Evolutionary conservation across 1,140 invertebrate species (phyloP), one percentile per base, ranked within the genome.

Genomic region (Eupristina koningsbergeri): DNA sequence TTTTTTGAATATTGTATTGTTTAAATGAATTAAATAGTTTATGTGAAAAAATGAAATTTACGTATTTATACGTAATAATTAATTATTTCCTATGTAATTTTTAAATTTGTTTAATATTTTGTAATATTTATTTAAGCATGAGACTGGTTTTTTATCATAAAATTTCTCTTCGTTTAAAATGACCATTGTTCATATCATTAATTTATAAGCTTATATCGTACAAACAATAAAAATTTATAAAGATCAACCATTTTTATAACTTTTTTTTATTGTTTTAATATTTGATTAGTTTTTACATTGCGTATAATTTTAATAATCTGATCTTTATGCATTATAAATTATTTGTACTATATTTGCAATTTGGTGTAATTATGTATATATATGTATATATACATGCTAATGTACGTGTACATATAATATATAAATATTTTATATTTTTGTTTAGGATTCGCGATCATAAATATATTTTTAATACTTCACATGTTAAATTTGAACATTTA

Each of bases 361-460:
- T 77, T 19, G 41, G 13, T 69, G 8, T 39, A 26, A 79, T 79
- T 29, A 31, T 26, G 3, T 58, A 5, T 26, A 58, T 58, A 58
- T 17, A 53, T 53, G 19, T 45, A 45, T 45, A n/a, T n/a, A n/a
- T n/a, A n/a, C n/a, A n/a, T n/a, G n/a, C n/a, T n/a, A n/a, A n/a
- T n/a, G n/a, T n/a, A n/a, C n/a, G n/a, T n/a, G n/a, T n/a, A n/a
- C n/a, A n/a, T n/a, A n/a, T n/a, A n/a, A n/a, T n/a, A n/a, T n/a
- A n/a, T n/a, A n/a, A n/a, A n/a, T n/a, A n/a, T 53, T 53, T 58
- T 45, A 45, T 29, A 22, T 41, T 63, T 67, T 79, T 80, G 15
- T n/a, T 73, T 47, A 81, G 47, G 36, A 67, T 74, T 36, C 80
- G 53, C 39, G 74, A 69, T 74, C 69, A 74, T 61, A 41, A 36